phyloP scores from a whole-genome alignment of 2,113 vertebrate genomes.

The Stomatorhinus ivindoensis region DNA sequence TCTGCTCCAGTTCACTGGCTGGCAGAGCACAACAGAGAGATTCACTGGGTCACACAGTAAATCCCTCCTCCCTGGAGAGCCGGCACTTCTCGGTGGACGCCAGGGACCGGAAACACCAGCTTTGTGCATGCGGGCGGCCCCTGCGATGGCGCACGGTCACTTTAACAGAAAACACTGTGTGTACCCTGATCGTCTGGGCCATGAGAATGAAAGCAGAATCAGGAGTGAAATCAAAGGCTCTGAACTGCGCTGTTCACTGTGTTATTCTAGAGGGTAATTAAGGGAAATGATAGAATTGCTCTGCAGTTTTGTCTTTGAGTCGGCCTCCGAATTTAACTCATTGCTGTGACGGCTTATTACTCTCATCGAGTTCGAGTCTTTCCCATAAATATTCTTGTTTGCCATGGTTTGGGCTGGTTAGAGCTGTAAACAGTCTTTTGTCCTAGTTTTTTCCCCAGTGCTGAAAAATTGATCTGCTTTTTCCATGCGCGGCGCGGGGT shows the following conservation, averaged over 20 bases:
- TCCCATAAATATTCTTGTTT: background rate
- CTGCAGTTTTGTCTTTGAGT: background rate
- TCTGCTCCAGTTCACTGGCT: constrained; percentile 23
- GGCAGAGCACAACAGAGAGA: background rate
- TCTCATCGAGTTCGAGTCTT: background rate
- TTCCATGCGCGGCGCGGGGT: constrained; percentile 26
- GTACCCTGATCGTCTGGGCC: background rate
- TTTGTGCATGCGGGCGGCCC: background rate
- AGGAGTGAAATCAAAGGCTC: background rate
- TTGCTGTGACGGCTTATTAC: background rate
- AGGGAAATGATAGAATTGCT: background rate
- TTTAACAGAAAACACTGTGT: background rate
- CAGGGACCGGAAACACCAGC: background rate
- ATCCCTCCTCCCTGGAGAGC: background rate
- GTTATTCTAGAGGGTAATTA: background rate
- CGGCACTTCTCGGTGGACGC: background rate
- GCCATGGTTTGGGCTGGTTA: background rate
- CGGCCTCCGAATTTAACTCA: background rate
- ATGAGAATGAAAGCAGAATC: background rate
- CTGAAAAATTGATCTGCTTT: constrained; percentile 31
- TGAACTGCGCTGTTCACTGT: background rate
- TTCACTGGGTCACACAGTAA: constrained; percentile 21
- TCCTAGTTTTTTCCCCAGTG: background rate
- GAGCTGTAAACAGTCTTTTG: background rate
- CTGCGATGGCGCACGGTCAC: background rate